Percentiles rank a stretch among this genome's conserved stretches.
Evolutionary conservation across 2,888 invertebrate genomes (phyloP).

Genomic region (Deilephila porcellus): DNA sequence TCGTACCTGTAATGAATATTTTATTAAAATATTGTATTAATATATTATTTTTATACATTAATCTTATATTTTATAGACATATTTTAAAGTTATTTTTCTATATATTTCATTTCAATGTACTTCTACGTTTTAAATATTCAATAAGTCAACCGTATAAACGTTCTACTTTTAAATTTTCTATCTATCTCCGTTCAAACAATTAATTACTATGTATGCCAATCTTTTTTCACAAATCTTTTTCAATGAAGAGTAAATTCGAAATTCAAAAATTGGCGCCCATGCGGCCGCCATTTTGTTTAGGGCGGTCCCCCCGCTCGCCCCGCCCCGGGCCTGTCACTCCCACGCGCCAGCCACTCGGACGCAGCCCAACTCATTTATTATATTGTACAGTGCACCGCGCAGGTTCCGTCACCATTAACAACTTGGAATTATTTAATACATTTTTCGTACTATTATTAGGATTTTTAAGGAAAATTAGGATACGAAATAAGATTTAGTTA

Average conservation of each 20-base stretch:
- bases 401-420: constrained; percentile 53
- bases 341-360: constrained; percentile 77
- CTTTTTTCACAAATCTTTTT: constrained; percentile 2
- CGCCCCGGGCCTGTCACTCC: constrained; percentile 82
- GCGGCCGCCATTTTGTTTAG: constrained; percentile 85
- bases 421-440: neutral
- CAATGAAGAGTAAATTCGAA: constrained; percentile 35
- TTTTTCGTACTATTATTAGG: constrained; percentile 11
- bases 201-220: neutral
- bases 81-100: neutral
- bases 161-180: neutral
- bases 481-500: neutral
- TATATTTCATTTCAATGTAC: neutral
- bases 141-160: neutral
- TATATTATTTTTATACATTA: neutral
- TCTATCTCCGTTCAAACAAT: neutral
- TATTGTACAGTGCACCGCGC: constrained; percentile 71
- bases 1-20: neutral
- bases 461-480: neutral
- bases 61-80: neutral
- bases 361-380: constrained; percentile 84
- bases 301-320: constrained; percentile 82
- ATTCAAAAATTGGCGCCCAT: constrained; percentile 85
- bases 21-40: neutral
- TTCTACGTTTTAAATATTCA: neutral